Evolutionary conservation across 2,888 invertebrate species (phyloP), one percentile per base, ranked within the genome.

Genomic region (Chesias legatella): DNA sequence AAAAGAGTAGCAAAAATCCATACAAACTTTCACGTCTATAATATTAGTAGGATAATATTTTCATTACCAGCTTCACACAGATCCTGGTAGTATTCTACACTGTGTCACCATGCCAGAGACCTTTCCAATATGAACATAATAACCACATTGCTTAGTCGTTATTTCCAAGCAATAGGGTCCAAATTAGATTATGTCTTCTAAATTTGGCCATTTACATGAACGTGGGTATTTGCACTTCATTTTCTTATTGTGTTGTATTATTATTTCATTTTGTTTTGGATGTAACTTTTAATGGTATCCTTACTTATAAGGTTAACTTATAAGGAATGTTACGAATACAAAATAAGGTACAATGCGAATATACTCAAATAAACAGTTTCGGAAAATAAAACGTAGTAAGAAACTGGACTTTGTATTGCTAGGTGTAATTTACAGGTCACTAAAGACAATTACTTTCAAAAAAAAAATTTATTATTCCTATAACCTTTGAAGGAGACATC

Each of bases 111-210:
- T 48, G 51, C 53, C 53, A 35, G 47, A 48, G 47, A 51, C 35
- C 38, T 53, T 51, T 44, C 38, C 41, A 46, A 51, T 43, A 42
- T 36, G 43, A 32, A 50, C 43, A 51, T 53, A 53, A 53, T 53
- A 41, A 47, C 35, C 31, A 48, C 29, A 33, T 44, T 41, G 38
- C 43, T 35, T 34, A 45, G 52, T 38, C 37, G 48, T 48, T 55
- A 50, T 52, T 41, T 11, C 52, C 27, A 43, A 35, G 50, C 38
- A 39, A 47, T 51, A 55, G 28, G 33, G 43, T 41, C 44, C 31
- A 51, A 38, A 50, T 45, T 51, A 44, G 44, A 26, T 26, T 45
- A 45, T n/a, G n/a, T 29, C 23, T 26, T 6, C 23, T n/a, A 33
- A 41, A 45, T 41, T 28, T 26, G 26, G 29, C 33, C 45, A 33